A percentile compares a stretch with the other conserved stretches of the same genome.
Conservation (phyloP, 1,140 invertebrate species). For the Camponotus vicinus region DNA sequence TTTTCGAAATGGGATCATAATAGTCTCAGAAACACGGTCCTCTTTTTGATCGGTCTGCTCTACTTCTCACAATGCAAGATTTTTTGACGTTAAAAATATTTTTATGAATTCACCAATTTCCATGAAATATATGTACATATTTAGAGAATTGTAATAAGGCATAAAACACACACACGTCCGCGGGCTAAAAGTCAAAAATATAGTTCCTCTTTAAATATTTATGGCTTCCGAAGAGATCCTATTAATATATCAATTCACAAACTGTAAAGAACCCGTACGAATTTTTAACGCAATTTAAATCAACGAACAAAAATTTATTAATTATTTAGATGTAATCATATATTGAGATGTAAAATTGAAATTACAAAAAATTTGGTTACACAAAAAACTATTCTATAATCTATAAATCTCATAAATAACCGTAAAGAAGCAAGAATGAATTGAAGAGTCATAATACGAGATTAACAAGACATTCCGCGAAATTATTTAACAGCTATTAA, state of each 20-base stretch:
- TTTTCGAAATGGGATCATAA: slow-evolving; percentile 19
- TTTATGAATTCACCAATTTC: slow-evolving; percentile 9
- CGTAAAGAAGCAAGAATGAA: not conserved
- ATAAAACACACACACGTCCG: not conserved
- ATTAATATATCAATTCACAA: too few species aligned
- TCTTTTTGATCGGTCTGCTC: not conserved
- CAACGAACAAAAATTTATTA: not conserved
- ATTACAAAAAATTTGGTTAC: too few species aligned
- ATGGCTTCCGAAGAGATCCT: not conserved
- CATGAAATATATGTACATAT: not conserved
- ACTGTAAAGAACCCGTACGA: not conserved
- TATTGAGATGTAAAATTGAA: too few species aligned
- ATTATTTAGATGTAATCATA: too few species aligned
- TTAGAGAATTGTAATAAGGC: not conserved
- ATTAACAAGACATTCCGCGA: not conserved
- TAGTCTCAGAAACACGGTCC: not conserved
- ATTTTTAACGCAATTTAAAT: not conserved
- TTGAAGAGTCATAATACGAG: not conserved
- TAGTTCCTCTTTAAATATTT: not conserved
- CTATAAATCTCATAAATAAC: not conserved
- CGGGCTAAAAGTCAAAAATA: not conserved
- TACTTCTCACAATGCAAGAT: not conserved
- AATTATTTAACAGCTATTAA: not conserved
- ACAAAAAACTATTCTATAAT: too few species aligned
- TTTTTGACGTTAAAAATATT: not conserved